These are phyloP conservation scores for Formica exsecta DNA, from an alignment of 1,140 invertebrate species.

Conservation along the genomic window DNA sequence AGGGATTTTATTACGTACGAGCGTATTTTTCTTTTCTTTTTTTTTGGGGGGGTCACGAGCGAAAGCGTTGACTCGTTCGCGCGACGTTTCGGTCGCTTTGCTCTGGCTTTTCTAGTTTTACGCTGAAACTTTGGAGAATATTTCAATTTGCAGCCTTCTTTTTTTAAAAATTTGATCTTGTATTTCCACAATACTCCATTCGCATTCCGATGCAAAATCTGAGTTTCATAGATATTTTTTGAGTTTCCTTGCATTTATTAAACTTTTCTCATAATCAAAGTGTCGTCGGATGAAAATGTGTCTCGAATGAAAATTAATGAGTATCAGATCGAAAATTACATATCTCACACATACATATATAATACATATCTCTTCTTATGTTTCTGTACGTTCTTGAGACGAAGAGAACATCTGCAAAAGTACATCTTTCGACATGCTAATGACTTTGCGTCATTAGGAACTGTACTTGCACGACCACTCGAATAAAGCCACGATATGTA, in stretches of 20 bases:
- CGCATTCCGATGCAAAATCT: neutral
- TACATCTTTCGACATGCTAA: constrained; percentile 8
- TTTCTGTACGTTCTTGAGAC: neutral
- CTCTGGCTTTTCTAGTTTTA: constrained; percentile 13
- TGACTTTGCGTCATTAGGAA: constrained; percentile 36
- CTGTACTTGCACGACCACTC: neutral
- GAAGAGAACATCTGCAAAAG: neutral
- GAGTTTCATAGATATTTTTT: neutral
- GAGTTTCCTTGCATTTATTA: neutral
- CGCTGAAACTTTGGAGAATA: neutral
- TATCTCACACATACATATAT: no score
- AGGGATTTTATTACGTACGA: constrained; percentile 49
- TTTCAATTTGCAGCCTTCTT: neutral
- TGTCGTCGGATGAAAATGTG: no score
- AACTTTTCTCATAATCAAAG: neutral
- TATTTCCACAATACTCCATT: neutral
- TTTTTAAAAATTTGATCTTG: neutral
- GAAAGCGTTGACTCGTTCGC: constrained; percentile 22
- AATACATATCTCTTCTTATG: neutral
- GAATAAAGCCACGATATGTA: constrained; percentile 35
- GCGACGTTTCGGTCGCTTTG: constrained; percentile 20
- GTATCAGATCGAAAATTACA: neutral
- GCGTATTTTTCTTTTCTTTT: neutral
- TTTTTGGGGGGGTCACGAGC: constrained; percentile 27
- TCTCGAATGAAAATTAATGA: neutral